Conservation (phyloP, 2,888 invertebrate species). For the Nematopogon swammerdamellus region DNA sequence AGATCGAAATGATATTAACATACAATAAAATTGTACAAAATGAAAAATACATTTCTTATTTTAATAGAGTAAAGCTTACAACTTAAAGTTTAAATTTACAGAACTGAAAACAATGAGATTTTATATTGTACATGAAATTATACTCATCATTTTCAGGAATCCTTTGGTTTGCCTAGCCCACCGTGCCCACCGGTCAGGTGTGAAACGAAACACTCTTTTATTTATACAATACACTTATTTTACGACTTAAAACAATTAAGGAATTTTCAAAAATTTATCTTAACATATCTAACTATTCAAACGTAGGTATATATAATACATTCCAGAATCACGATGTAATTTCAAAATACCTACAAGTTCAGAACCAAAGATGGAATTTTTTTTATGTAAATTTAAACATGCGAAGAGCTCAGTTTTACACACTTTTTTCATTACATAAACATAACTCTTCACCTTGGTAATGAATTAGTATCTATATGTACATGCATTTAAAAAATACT, state of each 20-base stretch:
- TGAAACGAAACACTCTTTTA: not conserved
- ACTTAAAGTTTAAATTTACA: constrained; percentile 14
- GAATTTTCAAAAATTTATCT: not conserved
- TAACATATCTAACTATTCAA: not conserved
- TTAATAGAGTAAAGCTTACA: constrained; percentile 11
- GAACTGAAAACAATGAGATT: constrained; percentile 24
- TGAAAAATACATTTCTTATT: too few relatives aligned
- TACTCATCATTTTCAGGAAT: constrained; percentile 27
- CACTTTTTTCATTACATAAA: too few relatives aligned
- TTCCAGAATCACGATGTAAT: not conserved
- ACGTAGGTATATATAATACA: not conserved
- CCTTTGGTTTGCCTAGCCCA: constrained; percentile 54
- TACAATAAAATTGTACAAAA: too few relatives aligned
- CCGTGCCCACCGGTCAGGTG: constrained; percentile 40
- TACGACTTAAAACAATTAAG: not conserved
- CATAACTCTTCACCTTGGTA: too few relatives aligned
- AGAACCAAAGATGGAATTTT: too few relatives aligned
- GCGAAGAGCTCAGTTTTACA: too few relatives aligned
- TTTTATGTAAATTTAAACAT: too few relatives aligned
- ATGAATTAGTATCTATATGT: too few relatives aligned
- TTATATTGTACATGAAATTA: constrained; percentile 37
- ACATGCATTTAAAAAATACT: too few relatives aligned
- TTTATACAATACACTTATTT: not conserved
- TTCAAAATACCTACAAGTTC: too few relatives aligned
- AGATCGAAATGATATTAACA: too few relatives aligned